phyloP scores from a whole-genome alignment of 2,113 vertebrate species.

The Grallaria varia region DNA sequence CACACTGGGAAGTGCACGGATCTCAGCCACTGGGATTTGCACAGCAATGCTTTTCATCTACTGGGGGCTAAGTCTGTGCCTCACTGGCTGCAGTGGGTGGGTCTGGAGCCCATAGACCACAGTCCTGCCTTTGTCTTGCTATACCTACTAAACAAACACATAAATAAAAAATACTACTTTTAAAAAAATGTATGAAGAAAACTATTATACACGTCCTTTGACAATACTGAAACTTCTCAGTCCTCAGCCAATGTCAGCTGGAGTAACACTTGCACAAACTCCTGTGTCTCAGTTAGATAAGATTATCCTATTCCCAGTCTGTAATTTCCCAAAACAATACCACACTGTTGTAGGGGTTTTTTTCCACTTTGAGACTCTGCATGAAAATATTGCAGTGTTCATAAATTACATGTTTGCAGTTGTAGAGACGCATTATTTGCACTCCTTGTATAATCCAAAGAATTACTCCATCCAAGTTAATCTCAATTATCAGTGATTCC shows the following conservation, averaged over 20 bases:
- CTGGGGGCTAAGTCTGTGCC: neutral
- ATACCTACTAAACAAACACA: neutral
- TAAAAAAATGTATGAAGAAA: neutral
- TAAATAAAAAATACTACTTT: neutral
- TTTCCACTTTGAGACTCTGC: neutral
- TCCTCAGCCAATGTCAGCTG: neutral
- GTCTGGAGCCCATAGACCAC: neutral
- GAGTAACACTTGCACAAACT: neutral
- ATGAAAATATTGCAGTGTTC: neutral
- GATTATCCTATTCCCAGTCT: neutral
- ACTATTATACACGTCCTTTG: neutral
- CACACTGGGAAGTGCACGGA: fast-evolving
- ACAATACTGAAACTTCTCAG: neutral
- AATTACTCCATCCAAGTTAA: neutral
- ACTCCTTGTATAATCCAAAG: neutral
- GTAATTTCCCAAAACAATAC: neutral
- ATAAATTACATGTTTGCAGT: neutral
- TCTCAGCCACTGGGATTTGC: neutral
- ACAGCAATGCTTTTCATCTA: neutral
- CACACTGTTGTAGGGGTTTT: neutral
- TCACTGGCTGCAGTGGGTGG: neutral
- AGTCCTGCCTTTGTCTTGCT: neutral
- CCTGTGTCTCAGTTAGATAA: neutral
- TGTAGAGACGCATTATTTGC: neutral
- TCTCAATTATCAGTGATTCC: neutral